Percentiles rank a stretch among this genome's conserved stretches.
These are phyloP conservation scores for Crambe crambe DNA, from an alignment of 37 sponge, comb jelly and placozoan genomes.

Conservation along the genomic window DNA sequence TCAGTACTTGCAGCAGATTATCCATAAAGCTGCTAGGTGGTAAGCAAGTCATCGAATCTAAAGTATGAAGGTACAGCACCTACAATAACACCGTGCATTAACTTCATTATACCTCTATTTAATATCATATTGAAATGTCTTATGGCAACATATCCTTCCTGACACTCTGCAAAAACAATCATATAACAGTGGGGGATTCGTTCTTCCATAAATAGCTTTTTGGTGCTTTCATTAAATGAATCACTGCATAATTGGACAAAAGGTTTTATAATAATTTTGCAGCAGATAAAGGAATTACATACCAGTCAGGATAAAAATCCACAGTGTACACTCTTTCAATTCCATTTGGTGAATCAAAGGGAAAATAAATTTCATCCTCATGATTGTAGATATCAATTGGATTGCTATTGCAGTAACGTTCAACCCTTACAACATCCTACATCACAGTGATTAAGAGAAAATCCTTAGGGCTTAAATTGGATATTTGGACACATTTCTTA, in stretches of 20 bases:
- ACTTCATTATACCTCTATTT: slow-evolving; percentile 24
- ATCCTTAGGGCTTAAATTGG: too few relatives aligned
- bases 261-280: background rate
- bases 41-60: slow-evolving; percentile 45
- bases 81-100: background rate
- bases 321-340: slow-evolving; percentile 9
- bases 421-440: slow-evolving; percentile 4
- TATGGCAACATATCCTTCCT: slow-evolving; percentile 32
- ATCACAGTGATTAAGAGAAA: too few relatives aligned
- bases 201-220: slow-evolving; percentile 10
- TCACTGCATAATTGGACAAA: background rate
- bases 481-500: too few relatives aligned
- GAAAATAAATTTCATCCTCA: background rate
- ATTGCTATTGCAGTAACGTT: background rate
- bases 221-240: slow-evolving; percentile 16
- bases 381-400: background rate
- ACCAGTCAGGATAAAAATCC: slow-evolving; percentile 59
- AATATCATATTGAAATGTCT: slow-evolving; percentile 10
- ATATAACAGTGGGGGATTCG: slow-evolving; percentile 24
- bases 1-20: background rate
- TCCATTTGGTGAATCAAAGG: slow-evolving; percentile 9
- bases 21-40: background rate
- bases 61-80: background rate
- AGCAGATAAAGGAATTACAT: background rate
- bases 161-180: slow-evolving; percentile 31